These are phyloP conservation scores for Gymnogyps californianus DNA, from an alignment of 2,113 vertebrate genomes.

Conservation along the genomic window DNA sequence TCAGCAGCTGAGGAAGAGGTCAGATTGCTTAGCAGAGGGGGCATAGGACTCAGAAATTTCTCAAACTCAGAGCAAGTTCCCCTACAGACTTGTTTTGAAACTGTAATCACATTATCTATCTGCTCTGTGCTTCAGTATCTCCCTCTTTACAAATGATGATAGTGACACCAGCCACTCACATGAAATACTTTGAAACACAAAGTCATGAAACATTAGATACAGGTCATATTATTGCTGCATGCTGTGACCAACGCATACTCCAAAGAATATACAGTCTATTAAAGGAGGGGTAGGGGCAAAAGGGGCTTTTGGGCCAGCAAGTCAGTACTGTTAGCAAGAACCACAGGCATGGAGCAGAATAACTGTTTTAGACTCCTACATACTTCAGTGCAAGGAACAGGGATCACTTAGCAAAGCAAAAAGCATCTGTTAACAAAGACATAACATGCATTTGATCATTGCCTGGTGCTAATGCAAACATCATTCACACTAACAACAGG, in stretches of 20 bases:
- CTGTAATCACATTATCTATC: background rate
- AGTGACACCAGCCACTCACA: background rate
- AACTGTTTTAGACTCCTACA: background rate
- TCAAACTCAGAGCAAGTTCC: background rate
- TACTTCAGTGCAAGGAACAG: background rate
- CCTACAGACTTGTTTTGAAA: background rate
- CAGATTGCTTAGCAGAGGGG: background rate
- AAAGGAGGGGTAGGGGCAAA: background rate
- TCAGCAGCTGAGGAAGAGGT: background rate
- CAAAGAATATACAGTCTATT: background rate
- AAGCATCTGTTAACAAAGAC: background rate
- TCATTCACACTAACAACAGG: background rate
- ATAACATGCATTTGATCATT: fast-evolving
- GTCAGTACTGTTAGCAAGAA: background rate
- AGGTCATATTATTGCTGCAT: background rate
- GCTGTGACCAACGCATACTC: too few relatives aligned
- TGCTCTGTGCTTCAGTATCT: background rate
- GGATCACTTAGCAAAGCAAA: background rate
- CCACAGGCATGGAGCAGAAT: background rate
- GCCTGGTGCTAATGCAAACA: background rate
- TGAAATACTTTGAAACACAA: background rate
- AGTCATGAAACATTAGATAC: too few relatives aligned
- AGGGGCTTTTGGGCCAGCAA: background rate
- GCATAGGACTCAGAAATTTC: background rate
- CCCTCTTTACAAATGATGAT: background rate